These are phyloP conservation scores for Proisotoma minuta DNA, from an alignment of 2,888 invertebrate genomes.

Conservation along the genomic window DNA sequence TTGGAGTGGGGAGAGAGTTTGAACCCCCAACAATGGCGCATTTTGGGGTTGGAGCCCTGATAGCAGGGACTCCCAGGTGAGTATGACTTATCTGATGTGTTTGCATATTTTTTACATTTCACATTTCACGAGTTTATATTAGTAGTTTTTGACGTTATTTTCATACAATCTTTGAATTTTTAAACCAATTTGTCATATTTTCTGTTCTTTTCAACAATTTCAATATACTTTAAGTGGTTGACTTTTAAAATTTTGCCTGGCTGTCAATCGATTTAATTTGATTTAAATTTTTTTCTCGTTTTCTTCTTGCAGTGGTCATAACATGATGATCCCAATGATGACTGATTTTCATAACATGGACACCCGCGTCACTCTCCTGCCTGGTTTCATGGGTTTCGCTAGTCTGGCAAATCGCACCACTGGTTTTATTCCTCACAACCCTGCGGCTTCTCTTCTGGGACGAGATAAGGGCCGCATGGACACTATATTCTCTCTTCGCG, in stretches of 20 bases:
- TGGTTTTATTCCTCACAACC: constrained; percentile 38
- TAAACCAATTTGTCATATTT: background rate
- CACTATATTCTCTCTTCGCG: constrained; percentile 47
- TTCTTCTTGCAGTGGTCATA: constrained; percentile 43
- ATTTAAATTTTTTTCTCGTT: no score
- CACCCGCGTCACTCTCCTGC: constrained; percentile 31
- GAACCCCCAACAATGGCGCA: constrained; percentile 17
- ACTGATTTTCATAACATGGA: constrained; percentile 37
- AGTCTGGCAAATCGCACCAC: constrained; percentile 27
- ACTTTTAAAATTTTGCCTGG: no score
- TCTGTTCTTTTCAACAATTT: background rate
- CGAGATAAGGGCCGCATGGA: constrained; percentile 43
- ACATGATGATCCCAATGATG: constrained; percentile 44
- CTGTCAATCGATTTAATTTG: no score
- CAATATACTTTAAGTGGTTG: no score
- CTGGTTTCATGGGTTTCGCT: constrained; percentile 34
- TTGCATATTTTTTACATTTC: no score
- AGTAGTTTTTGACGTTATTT: background rate
- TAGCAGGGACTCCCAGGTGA: constrained; percentile 35
- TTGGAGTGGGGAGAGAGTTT: no score
- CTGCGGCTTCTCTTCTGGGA: constrained; percentile 36
- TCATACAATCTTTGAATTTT: background rate
- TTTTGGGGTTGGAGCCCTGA: constrained; percentile 26
- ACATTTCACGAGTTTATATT: no score
- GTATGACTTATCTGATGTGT: no score